These are phyloP conservation scores for Neoaliturus tenellus DNA, from an alignment of 2,888 invertebrate genomes.

Conservation along the genomic window DNA sequence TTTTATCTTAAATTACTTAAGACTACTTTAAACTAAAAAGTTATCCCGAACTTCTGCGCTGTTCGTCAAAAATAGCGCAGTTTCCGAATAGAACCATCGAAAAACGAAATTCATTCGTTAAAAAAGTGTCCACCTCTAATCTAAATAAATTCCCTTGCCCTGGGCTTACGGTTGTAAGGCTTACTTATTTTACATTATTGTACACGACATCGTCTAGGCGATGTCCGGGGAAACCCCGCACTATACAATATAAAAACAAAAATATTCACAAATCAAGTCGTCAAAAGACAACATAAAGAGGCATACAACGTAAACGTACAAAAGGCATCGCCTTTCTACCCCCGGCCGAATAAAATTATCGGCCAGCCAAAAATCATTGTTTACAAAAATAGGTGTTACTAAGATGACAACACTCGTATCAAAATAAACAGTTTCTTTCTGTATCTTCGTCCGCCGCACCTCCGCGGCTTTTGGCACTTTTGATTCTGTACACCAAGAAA, in stretches of 20 bases:
- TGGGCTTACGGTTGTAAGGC: constrained; percentile 40
- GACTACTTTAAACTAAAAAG: constrained; percentile 48
- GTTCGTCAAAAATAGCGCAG: constrained; percentile 47
- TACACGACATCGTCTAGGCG: constrained; percentile 1
- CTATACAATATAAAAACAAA: constrained; percentile 53
- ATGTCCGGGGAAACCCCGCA: neutral
- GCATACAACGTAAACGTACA: constrained; percentile 55
- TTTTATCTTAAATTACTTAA: constrained; percentile 38
- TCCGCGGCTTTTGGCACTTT: constrained; percentile 54
- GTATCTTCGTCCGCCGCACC: neutral
- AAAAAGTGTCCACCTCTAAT: constrained; percentile 36
- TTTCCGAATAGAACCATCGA: constrained; percentile 37
- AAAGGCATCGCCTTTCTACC: constrained; percentile 54
- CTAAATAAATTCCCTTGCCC: constrained; percentile 24
- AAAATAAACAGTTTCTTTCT: constrained; percentile 56
- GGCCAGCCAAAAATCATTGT: constrained; percentile 51
- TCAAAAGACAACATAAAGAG: constrained; percentile 57
- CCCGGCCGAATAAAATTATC: constrained; percentile 38
- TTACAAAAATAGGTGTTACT: constrained; percentile 56
- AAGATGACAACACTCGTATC: constrained; percentile 53
- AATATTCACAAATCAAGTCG: constrained; percentile 53
- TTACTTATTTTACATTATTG: constrained; percentile 52
- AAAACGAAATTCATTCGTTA: constrained; percentile 25
- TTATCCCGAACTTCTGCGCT: constrained; percentile 38
- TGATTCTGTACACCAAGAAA: constrained; percentile 54